Evolutionary conservation across 2,888 invertebrate species (phyloP), one percentile per base, ranked within the genome.

Genomic region (Emesis castigata): DNA sequence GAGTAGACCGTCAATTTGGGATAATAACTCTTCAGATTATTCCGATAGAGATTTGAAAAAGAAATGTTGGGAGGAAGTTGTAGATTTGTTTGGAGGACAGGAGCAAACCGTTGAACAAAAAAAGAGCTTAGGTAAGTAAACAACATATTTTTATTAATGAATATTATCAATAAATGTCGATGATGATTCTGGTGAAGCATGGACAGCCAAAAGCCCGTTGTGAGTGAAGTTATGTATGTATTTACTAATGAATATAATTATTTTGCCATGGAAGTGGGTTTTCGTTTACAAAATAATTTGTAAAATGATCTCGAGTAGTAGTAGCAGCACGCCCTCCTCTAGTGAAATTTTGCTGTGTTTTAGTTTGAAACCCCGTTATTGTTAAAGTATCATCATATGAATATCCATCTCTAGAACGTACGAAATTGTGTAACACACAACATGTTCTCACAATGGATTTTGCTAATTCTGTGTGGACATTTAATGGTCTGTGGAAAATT

Each of bases 341-440:
- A 16, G 3, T 16, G 9, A 9, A 16, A 16, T 31, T 18, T n/a
- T 18, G 69, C 5, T 69, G n/a, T 56, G 56, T 69, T 14, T n/a
- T n/a, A 69, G 22, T 29, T 69, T 65, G 11, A 18, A 65, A 65
- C 9, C 39, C 65, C 65, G 39, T 65, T 20, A 65, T 8, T 34
- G 58, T 56, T 29, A 69, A 16, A 69, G 69, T 69, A 69, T 69
- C 56, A 11, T 69, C 69, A 34, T 69, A 69, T 34, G 58, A 69
- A 69, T 69, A 58, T 31, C 58, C 69, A 58, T 69, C 69, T 69
- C 69, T 69, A 34, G 56, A 29, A 69, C 56, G 58, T 58, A 69
- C 48, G 16, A 48, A 48, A 16, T 48, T 48, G 16, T 48, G 5
- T 3, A 48, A 48, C 11, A 48, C 9, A 16, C n/a, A 48, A 48